A percentile compares a stretch with the other conserved stretches of the same genome.
phyloP scores from a whole-genome alignment of 2,113 vertebrate species.

The Ochotona princeps region DNA sequence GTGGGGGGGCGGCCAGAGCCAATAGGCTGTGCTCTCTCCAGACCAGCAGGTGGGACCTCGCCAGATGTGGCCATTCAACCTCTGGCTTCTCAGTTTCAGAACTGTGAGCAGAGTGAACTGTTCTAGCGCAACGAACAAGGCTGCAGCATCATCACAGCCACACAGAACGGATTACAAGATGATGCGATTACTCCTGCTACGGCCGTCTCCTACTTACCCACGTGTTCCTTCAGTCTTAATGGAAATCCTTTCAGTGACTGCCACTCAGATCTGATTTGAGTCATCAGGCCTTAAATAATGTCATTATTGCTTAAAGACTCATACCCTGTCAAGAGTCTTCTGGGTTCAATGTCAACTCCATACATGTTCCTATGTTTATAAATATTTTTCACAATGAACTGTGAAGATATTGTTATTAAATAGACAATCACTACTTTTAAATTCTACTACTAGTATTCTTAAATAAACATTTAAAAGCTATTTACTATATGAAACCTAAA shows the following conservation, averaged over 20 bases:
- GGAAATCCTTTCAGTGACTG: background rate
- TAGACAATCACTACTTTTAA: slow-evolving; percentile 30
- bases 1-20: too few relatives aligned
- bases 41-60: too few relatives aligned
- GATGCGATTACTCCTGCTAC: background rate
- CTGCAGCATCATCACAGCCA: too few relatives aligned
- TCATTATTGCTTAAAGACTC: background rate
- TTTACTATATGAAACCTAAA: background rate
- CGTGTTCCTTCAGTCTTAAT: background rate
- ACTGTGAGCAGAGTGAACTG: too few relatives aligned
- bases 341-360: background rate
- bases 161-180: background rate
- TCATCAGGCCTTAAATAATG: background rate
- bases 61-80: too few relatives aligned
- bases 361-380: slow-evolving; percentile 16
- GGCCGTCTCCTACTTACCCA: background rate
- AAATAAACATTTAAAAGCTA: slow-evolving; percentile 53
- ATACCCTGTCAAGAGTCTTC: background rate
- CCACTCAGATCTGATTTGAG: background rate
- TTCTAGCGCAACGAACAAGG: too few relatives aligned
- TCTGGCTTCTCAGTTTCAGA: too few relatives aligned
- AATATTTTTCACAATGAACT: background rate
- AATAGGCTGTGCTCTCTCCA: too few relatives aligned
- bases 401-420: background rate
- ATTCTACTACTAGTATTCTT: slow-evolving; percentile 15